A percentile compares a stretch with the other conserved stretches of the same genome.
Evolutionary conservation across 2,113 vertebrate genomes (phyloP).

Genomic region (Saimiri boliviensis): DNA sequence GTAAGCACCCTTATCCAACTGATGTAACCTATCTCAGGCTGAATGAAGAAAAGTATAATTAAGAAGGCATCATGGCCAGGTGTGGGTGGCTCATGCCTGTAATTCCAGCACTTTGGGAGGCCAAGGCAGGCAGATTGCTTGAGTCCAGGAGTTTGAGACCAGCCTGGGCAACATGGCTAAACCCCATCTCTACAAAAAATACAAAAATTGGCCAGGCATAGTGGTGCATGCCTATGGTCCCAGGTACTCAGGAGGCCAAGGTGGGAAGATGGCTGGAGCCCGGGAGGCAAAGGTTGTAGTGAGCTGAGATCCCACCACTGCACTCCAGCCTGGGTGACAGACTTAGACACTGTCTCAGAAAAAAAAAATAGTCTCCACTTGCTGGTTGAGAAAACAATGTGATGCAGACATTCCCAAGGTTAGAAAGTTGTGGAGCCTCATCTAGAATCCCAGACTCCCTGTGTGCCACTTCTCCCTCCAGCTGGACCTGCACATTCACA

Average conservation of each 20-base stretch:
- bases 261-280: neutral
- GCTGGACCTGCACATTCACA: neutral
- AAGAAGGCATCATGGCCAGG: too few relatives aligned
- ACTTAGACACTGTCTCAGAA: neutral
- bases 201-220: neutral
- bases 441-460: neutral
- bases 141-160: too few relatives aligned
- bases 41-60: too few relatives aligned
- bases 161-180: too few relatives aligned
- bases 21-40: too few relatives aligned
- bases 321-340: neutral
- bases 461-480: neutral
- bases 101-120: too few relatives aligned
- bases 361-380: neutral
- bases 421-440: neutral
- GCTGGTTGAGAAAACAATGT: neutral
- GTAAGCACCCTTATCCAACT: too few relatives aligned
- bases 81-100: too few relatives aligned
- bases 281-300: neutral
- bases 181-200: too few relatives aligned
- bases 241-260: neutral
- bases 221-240: neutral
- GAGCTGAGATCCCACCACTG: neutral
- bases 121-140: too few relatives aligned
- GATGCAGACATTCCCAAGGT: neutral